Conservation (phyloP, 2,797 vertebrate genomes). For the Pantherophis alleghaniensis region DNA sequence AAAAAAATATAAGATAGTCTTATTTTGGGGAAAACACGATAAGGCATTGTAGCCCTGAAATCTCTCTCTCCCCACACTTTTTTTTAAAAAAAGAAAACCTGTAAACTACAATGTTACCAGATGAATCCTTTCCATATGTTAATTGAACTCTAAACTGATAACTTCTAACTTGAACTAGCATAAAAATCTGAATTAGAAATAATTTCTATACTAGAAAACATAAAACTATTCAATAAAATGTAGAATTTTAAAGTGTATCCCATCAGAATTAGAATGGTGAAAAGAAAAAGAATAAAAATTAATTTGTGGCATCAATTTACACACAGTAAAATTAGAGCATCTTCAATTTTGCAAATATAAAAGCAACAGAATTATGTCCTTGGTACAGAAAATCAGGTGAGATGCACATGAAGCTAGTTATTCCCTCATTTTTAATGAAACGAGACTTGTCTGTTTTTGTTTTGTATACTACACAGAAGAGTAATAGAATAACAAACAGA, state of each 20-base stretch:
- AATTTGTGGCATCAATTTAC: neutral
- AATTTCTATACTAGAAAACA: neutral
- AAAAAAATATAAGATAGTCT: no score
- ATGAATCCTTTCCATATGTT: neutral
- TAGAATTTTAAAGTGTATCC: slow-evolving; percentile 13
- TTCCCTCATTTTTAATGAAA: slow-evolving; percentile 34
- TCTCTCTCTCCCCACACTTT: neutral
- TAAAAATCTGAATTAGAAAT: slow-evolving; percentile 10
- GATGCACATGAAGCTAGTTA: slow-evolving; percentile 10
- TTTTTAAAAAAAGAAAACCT: neutral
- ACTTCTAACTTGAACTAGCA: neutral
- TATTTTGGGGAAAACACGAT: no score
- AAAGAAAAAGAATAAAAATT: neutral
- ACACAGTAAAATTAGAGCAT: slow-evolving; percentile 19
- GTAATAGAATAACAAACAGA: slow-evolving; percentile 12
- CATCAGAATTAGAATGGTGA: slow-evolving; percentile 3
- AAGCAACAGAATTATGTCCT: slow-evolving; percentile 1
- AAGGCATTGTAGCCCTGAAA: neutral
- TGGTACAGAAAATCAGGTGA: neutral
- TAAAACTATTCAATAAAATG: slow-evolving; percentile 20
- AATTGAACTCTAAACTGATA: neutral
- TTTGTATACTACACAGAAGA: neutral
- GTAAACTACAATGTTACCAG: neutral
- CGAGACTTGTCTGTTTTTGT: slow-evolving; percentile 26
- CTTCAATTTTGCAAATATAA: slow-evolving; percentile 36